Percentiles rank a stretch among this genome's conserved stretches.
Conservation (phyloP, 2,888 invertebrate species). For the Campoplex capitator region DNA sequence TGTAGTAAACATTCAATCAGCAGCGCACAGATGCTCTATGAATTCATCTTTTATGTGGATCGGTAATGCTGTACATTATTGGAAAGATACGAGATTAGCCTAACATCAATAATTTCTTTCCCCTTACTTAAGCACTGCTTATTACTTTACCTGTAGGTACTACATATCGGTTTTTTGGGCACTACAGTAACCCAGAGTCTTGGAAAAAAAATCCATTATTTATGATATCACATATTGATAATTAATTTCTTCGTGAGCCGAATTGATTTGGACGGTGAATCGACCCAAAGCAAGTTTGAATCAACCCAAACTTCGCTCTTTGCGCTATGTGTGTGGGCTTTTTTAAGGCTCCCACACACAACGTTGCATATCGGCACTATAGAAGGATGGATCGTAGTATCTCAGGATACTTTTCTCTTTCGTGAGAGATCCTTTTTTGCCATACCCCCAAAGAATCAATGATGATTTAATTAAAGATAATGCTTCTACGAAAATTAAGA, state of each 20-base stretch:
- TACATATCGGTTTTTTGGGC: background rate
- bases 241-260: conserved; percentile 73
- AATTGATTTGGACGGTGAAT: conserved; percentile 73
- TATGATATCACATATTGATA: conserved; percentile 78
- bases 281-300: conserved; percentile 11
- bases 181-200: background rate
- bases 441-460: conserved; percentile 78
- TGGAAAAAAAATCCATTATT: conserved; percentile 60
- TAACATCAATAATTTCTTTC: background rate
- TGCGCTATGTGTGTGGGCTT: conserved; percentile 21
- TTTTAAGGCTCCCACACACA: conserved; percentile 30
- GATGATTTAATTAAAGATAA: conserved; percentile 84
- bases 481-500: conserved; percentile 83
- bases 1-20: background rate
- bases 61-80: background rate
- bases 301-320: background rate
- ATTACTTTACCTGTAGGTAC: background rate
- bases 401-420: conserved; percentile 48
- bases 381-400: conserved; percentile 7
- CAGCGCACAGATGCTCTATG: background rate
- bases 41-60: too few relatives aligned
- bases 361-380: conserved; percentile 37
- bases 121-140: background rate
- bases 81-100: background rate
- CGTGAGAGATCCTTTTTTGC: conserved; percentile 28